Conservation (phyloP, 2,113 vertebrate species). For the Sardina pilchardus region DNA sequence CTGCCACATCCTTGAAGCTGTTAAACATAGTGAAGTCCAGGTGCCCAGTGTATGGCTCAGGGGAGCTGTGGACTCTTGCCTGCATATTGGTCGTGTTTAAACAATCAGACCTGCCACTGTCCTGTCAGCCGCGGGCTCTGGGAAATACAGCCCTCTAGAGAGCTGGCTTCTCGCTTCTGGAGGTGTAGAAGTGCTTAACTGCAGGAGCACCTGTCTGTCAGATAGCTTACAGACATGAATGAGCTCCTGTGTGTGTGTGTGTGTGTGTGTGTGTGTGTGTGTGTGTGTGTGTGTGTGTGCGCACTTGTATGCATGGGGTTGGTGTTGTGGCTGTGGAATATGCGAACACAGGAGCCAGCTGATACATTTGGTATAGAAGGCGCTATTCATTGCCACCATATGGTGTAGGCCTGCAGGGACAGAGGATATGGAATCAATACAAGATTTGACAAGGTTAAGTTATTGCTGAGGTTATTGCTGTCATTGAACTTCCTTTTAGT, state of each 20-base stretch:
- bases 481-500: background rate
- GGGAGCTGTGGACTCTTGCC: background rate
- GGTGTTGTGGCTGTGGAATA: too few relatives aligned
- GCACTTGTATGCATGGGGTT: background rate
- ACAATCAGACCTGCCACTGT: conserved; percentile 45
- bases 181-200: background rate
- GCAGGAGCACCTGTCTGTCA: conserved; percentile 6
- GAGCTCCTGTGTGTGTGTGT: background rate
- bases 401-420: too few relatives aligned
- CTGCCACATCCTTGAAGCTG: background rate
- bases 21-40: background rate
- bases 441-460: background rate
- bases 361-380: too few relatives aligned
- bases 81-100: conserved; percentile 40
- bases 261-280: conserved; percentile 12
- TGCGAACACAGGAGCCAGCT: too few relatives aligned
- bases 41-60: background rate
- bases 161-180: background rate
- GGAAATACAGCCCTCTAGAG: conserved; percentile 43
- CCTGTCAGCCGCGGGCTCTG: conserved; percentile 48
- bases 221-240: background rate
- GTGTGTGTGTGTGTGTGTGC: conserved; percentile 2
- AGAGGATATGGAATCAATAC: too few relatives aligned
- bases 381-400: too few relatives aligned
- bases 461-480: background rate